Base-by-base conservation (phyloP, 1,140 invertebrate genomes). In the Latrodectus geometricus region DNA sequence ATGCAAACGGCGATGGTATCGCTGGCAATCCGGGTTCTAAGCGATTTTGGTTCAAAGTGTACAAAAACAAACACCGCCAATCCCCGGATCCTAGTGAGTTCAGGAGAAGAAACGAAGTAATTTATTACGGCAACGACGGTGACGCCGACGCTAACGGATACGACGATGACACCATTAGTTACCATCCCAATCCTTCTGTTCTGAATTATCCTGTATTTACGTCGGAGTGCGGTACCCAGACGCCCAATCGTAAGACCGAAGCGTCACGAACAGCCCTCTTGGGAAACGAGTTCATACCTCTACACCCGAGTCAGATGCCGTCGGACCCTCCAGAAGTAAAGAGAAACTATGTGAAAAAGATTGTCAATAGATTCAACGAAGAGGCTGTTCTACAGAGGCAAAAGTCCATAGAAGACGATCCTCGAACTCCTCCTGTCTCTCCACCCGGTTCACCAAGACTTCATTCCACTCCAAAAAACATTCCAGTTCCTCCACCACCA, bases 1-100 rank as follows among this genome's bases (percentile, higher is more conserved):
- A 49, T 11, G 75, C n/a, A 4, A 87, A 80, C 15, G 77, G 70
- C 8, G 56, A 74, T 7, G 69, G 21, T 1, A 65, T 73, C n/a
- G 21, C 86, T 4, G 86, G 72, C 4, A 88, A 82, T 35, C 77
- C 81, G 0, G 87, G 81, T 23, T 35, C 35, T 5, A 88, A 88
- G 17, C 74, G 78, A 7, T 88, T 88, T 23, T 88, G 87, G 87
- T 88, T 88, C 74, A 85, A 86, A 78, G 87, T 88, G 0, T 88
- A 88, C 74, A 88, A 88, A 65, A 88, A 88, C 52, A 73, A 70
- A 48, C 87, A 88, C 52, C 76, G 74, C 4, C 80, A 88, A 15
- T 75, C 56, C 9, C 87, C 87, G 0, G 80, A 87, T 50, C 76
- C 74, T 9, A 77, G 61, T 15, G 79, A 87, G 65, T 78, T 83